A percentile compares a stretch with the other conserved stretches of the same genome.
These are phyloP conservation scores for Cryptophagus acutangulus DNA, from an alignment of 2,888 invertebrate species.

Conservation along the genomic window DNA sequence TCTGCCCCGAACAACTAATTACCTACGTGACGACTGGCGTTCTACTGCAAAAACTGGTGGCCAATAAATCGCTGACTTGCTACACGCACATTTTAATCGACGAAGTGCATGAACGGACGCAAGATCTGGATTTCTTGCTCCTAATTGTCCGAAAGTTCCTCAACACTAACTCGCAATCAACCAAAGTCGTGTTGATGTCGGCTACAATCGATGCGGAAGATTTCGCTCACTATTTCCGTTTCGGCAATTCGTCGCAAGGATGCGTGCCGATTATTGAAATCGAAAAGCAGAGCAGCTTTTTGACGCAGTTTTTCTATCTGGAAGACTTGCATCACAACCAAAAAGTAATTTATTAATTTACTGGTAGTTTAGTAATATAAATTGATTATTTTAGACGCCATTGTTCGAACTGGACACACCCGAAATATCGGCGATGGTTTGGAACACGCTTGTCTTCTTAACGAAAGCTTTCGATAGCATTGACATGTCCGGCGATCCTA, in stretches of 20 bases:
- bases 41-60: constrained; percentile 71
- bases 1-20: constrained; percentile 66
- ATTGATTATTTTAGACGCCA: constrained; percentile 46
- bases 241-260: constrained; percentile 40
- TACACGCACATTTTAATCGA: constrained; percentile 89
- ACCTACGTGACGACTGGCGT: constrained; percentile 88
- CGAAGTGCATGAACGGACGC: constrained; percentile 90
- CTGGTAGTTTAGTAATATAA: not conserved
- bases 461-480: constrained; percentile 62
- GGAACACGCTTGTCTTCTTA: constrained; percentile 48
- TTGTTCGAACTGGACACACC: constrained; percentile 54
- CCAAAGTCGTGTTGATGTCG: constrained; percentile 85
- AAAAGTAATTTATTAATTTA: constrained; percentile 5
- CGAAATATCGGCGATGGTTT: constrained; percentile 40
- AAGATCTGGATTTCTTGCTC: constrained; percentile 87
- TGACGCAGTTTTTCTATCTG: constrained; percentile 61
- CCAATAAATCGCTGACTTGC: constrained; percentile 63
- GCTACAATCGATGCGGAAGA: constrained; percentile 78
- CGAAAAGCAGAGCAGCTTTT: constrained; percentile 51
- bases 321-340: too few species aligned
- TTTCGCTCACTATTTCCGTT: constrained; percentile 64
- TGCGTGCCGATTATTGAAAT: constrained; percentile 57
- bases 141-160: constrained; percentile 76
- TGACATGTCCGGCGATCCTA: constrained; percentile 47
- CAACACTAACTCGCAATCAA: constrained; percentile 58